phyloP scores from a whole-genome alignment of 2,797 vertebrate genomes.

The Pygocentrus nattereri region DNA sequence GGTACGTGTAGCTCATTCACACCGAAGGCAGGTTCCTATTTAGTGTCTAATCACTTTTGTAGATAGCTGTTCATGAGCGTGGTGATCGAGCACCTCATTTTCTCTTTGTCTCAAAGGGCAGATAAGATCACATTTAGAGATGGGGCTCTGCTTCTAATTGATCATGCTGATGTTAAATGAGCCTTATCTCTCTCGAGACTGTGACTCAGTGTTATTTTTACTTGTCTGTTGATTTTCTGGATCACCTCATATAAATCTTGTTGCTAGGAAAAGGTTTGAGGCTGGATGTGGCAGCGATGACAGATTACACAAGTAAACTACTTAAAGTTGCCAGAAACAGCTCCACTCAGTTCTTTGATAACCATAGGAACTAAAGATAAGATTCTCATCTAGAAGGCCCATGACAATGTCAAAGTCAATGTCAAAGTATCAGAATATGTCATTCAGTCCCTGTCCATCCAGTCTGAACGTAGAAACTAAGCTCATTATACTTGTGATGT shows the following conservation, averaged over 20 bases:
- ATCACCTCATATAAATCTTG: background rate
- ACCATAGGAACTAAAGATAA: background rate
- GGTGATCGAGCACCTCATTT: background rate
- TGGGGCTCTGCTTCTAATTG: background rate
- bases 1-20: background rate
- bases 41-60: background rate
- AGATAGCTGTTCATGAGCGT: background rate
- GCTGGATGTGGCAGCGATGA: no score
- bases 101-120: background rate
- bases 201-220: conserved; percentile 7
- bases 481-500: no score
- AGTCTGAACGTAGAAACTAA: no score
- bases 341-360: background rate
- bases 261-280: background rate
- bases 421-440: no score
- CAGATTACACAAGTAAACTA: background rate
- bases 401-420: background rate
- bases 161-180: background rate
- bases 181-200: background rate
- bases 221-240: background rate
- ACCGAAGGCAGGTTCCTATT: background rate
- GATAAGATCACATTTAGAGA: conserved; percentile 1
- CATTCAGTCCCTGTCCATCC: no score
- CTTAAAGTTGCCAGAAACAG: background rate
- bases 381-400: background rate